Conservation (phyloP, 2,113 vertebrate genomes). For the Halichoeres trimaculatus region DNA sequence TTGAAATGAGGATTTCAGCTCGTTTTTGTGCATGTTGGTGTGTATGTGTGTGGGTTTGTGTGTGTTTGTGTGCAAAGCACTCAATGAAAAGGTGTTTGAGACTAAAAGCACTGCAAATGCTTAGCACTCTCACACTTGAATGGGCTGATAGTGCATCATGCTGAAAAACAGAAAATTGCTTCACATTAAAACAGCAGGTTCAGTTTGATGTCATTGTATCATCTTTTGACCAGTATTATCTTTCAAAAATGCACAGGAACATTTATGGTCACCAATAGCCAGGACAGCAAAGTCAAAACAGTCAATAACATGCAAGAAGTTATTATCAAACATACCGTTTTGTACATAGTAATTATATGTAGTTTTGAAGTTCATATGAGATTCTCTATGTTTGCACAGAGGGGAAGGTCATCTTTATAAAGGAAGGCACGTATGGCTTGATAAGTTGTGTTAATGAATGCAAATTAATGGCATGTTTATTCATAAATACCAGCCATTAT, state of each 20-base stretch:
- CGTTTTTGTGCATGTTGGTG: no score
- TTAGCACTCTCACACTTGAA: background rate
- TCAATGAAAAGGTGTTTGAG: background rate
- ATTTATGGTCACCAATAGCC: background rate
- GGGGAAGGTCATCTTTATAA: slow-evolving; percentile 20
- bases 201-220: no score
- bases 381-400: slow-evolving; percentile 18
- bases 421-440: slow-evolving; percentile 28
- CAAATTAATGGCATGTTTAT: slow-evolving; percentile 13
- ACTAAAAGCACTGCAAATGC: background rate
- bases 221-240: background rate
- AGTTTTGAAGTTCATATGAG: background rate
- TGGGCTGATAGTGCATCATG: no score
- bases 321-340: background rate
- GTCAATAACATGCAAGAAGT: background rate
- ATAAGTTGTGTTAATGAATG: slow-evolving; percentile 26
- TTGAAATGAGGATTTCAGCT: no score
- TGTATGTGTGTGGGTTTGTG: no score
- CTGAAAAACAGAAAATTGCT: background rate
- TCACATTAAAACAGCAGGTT: background rate
- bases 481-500: slow-evolving; percentile 13
- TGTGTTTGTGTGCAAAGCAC: background rate
- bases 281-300: background rate
- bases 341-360: slow-evolving; percentile 3
- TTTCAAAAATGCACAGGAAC: background rate